These are phyloP conservation scores for Gambelia wislizenii DNA, from an alignment of 2,797 vertebrate species.

Conservation along the genomic window DNA sequence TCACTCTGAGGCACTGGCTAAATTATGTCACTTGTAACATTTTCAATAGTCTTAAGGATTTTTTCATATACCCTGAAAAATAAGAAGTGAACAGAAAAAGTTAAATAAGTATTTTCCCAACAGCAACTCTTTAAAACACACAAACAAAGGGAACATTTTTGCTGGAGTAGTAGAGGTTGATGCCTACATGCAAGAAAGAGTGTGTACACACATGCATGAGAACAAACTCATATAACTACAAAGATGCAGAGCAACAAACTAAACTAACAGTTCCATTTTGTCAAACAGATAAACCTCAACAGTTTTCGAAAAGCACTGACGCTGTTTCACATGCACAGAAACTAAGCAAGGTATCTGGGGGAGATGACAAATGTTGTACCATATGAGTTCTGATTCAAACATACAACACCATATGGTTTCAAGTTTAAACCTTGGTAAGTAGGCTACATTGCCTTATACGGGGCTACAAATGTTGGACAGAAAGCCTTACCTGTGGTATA, in stretches of 20 bases:
- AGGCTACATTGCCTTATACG: not conserved
- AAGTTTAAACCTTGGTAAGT: not conserved
- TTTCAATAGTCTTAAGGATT: slow-evolving; percentile 84
- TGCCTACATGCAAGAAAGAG: not conserved
- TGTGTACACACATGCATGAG: not conserved
- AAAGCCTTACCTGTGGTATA: not conserved
- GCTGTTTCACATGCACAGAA: not conserved
- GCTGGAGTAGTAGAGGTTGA: not conserved
- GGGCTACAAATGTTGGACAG: not conserved
- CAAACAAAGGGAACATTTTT: slow-evolving; percentile 1
- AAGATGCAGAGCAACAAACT: not conserved
- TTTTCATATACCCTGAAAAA: slow-evolving; percentile 85
- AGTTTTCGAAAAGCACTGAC: not conserved
- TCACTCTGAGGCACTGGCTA: slow-evolving; percentile 86
- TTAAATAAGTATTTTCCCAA: slow-evolving; percentile 75
- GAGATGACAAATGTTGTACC: not conserved
- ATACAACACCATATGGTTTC: not conserved
- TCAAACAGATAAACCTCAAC: not conserved
- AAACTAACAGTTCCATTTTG: not conserved
- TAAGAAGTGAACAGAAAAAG: slow-evolving; percentile 81
- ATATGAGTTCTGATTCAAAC: not conserved
- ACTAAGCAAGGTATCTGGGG: no score
- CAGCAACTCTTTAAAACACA: slow-evolving; percentile 33
- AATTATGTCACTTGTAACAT: slow-evolving; percentile 87
- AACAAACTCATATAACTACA: not conserved